Base-by-base conservation (phyloP, 2,113 vertebrate genomes). In the Plectropomus leopardus region DNA sequence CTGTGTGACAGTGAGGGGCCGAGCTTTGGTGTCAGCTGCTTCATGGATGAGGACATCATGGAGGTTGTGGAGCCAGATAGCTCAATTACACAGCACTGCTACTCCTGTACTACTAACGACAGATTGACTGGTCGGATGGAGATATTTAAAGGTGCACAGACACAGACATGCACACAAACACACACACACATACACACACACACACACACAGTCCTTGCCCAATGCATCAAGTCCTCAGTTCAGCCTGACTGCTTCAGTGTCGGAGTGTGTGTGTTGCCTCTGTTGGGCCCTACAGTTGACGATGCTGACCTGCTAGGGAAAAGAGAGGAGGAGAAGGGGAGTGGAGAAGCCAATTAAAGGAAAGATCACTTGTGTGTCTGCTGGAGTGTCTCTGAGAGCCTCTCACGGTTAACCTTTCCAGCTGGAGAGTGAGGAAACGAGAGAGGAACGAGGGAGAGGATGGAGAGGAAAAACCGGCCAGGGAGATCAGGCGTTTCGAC, bases 261-360 rank as follows among this genome's bases (percentile, higher is more conserved):
- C 72, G 9, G 63, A 59, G 64, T 70, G 71, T 65, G 70, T 68
- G 79, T 60, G 79, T 80, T 80, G 87, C 82, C 77, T 89, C 89
- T 83, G 91, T 89, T 80, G 65, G 91, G 84, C 90, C 90, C 84
- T 80, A 72, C 88, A 75, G 88, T 80, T 92, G 93, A 92, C 77
- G 50, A 60, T 51, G 64, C 91, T 93, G 91, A 95, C 95, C 94
- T 87, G 90, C 73, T 87, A 91, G 86, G 72, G 79, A 86, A 82
- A 84, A 76, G 65, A 89, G 89, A 86, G 61, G 80, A 86, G 75
- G 73, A 83, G 85, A 86, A 90, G 82, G 82, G 86, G 88, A 91
- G 88, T 78, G 85, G 90, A 86, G 90, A 88, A 94, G 93, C 93
- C 95, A 96, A 95, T 96, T 95, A 96, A 95, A 95, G 91, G 92